Conservation (phyloP, 2,888 invertebrate species). For the Trisateles emortualis region DNA sequence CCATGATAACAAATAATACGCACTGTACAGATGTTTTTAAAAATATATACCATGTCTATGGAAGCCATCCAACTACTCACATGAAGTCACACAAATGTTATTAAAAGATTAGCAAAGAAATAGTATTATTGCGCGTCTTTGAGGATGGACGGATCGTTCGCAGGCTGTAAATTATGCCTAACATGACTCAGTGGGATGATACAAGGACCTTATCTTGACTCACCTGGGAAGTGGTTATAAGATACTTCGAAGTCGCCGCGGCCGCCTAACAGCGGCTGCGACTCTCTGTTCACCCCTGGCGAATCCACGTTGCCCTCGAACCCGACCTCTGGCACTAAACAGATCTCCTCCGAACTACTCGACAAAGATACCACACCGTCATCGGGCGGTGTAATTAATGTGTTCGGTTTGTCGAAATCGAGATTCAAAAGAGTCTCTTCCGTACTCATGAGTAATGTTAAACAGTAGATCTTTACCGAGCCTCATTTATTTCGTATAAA, state of each 20-base stretch:
- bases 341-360: constrained; percentile 89
- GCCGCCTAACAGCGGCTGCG: constrained; percentile 97
- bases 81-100: constrained; percentile 62
- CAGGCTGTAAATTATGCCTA: constrained; percentile 42
- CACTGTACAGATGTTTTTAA: constrained; percentile 42
- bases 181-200: constrained; percentile 52
- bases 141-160: constrained; percentile 44
- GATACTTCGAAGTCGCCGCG: constrained; percentile 91
- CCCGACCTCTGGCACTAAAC: constrained; percentile 93
- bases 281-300: constrained; percentile 94
- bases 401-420: constrained; percentile 87
- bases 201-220: constrained; percentile 40
- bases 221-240: constrained; percentile 96
- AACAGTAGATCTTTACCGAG: constrained; percentile 76
- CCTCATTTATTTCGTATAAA: constrained; percentile 84
- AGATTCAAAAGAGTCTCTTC: constrained; percentile 88
- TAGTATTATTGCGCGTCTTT: constrained; percentile 25
- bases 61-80: constrained; percentile 61
- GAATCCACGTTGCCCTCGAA: constrained; percentile 95
- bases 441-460: constrained; percentile 87
- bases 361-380: constrained; percentile 88
- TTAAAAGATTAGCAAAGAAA: constrained; percentile 20
- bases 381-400: constrained; percentile 80
- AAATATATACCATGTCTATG: constrained; percentile 24
- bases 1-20: constrained; percentile 63